Conservation (phyloP, 2,888 invertebrate genomes). For the Orthosia cruda region DNA sequence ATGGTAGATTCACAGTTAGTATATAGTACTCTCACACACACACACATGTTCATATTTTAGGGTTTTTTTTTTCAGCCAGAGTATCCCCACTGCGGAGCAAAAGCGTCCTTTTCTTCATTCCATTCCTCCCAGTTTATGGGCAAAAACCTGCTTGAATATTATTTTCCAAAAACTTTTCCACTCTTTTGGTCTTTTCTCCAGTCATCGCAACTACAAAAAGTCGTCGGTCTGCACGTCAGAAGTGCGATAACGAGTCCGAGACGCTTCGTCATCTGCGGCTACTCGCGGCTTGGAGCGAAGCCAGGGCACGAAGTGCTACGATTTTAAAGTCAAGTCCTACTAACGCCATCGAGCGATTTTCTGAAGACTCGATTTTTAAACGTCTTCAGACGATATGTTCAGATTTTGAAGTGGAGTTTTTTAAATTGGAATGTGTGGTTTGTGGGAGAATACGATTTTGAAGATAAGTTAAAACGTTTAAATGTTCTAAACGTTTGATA, state of each 20-base stretch:
- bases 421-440: neutral
- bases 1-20: too few species aligned
- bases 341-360: slow-evolving; percentile 55
- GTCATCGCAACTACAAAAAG: slow-evolving; percentile 53
- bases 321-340: slow-evolving; percentile 65
- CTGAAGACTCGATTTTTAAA: slow-evolving; percentile 26
- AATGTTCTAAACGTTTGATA: neutral
- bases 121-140: too few species aligned
- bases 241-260: slow-evolving; percentile 82
- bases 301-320: slow-evolving; percentile 82
- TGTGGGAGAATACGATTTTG: neutral
- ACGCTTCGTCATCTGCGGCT: slow-evolving; percentile 86
- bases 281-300: slow-evolving; percentile 86
- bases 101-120: too few species aligned
- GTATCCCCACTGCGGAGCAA: too few species aligned
- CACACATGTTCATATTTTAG: too few species aligned
- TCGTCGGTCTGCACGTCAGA: slow-evolving; percentile 65
- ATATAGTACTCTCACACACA: too few species aligned
- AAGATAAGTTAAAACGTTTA: neutral
- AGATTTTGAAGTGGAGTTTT: slow-evolving; percentile 15
- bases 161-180: neutral
- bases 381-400: slow-evolving; percentile 2
- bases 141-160: neutral
- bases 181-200: neutral
- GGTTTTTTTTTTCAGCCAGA: too few species aligned